Evolutionary conservation across 2,888 invertebrate genomes (phyloP).

Genomic region (Philonicus albiceps): DNA sequence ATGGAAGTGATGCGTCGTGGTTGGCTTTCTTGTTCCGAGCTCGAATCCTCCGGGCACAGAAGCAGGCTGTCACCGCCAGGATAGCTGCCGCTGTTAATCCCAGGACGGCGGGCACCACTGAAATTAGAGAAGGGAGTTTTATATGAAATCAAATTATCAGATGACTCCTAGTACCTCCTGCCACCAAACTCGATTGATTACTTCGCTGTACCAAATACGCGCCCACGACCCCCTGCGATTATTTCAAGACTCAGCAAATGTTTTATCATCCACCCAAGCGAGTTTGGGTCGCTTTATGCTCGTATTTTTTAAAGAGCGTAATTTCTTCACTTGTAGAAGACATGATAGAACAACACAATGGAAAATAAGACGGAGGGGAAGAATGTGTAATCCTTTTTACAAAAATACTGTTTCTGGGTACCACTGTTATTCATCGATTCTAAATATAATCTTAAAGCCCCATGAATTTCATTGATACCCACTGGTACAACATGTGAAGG

Average conservation of each 20-base stretch:
- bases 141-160: neutral
- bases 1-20: conserved; percentile 61
- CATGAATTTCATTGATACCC: neutral
- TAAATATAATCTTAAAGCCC: neutral
- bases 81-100: conserved; percentile 62
- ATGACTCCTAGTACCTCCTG: neutral
- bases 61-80: conserved; percentile 60
- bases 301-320: neutral
- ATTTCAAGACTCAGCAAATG: neutral
- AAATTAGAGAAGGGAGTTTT: conserved; percentile 15
- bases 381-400: neutral
- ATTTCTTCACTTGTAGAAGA: neutral
- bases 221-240: neutral
- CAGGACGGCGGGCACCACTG: conserved; percentile 62
- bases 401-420: neutral
- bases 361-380: neutral
- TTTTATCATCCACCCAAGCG: neutral
- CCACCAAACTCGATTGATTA: neutral
- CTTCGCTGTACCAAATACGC: neutral
- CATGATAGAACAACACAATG: neutral
- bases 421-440: neutral
- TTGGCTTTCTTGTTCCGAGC: conserved; percentile 60
- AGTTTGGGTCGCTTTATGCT: neutral
- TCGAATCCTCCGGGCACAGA: conserved; percentile 61
- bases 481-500: neutral